Evolutionary conservation across 2,113 vertebrate genomes (phyloP).

Genomic region (Chaetops frenatus): DNA sequence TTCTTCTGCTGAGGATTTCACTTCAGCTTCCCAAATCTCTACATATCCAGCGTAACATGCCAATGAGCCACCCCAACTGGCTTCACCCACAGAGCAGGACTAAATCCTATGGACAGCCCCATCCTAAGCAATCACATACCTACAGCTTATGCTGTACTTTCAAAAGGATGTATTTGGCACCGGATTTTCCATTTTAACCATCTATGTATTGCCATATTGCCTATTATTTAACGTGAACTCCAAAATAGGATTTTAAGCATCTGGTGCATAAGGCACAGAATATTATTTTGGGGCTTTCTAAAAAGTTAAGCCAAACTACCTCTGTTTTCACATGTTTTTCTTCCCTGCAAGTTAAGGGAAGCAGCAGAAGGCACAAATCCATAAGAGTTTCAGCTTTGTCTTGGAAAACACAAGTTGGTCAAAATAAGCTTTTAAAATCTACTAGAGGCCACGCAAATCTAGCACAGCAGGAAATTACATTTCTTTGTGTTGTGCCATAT

Average conservation of each 20-base stretch:
- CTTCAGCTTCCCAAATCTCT: not conserved
- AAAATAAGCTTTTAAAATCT: not conserved
- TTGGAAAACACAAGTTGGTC: not conserved
- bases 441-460: not conserved
- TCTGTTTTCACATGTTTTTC: not conserved
- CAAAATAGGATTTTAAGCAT: not conserved
- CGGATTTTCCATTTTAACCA: not conserved
- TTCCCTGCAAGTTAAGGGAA: not conserved
- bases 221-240: not conserved
- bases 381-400: not conserved
- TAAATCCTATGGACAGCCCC: not conserved
- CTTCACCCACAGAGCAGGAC: not conserved
- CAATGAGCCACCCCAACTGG: not conserved
- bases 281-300: not conserved
- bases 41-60: not conserved
- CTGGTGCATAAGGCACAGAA: not conserved
- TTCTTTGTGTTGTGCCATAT: not conserved
- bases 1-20: not conserved
- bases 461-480: not conserved
- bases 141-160: not conserved
- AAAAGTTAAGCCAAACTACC: not conserved
- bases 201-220: not conserved
- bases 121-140: not conserved
- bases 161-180: not conserved
- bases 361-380: not conserved